Evolutionary conservation across 1,140 invertebrate genomes (phyloP), one percentile per base, ranked within the genome.

Genomic region (Diorhabda elongata): DNA sequence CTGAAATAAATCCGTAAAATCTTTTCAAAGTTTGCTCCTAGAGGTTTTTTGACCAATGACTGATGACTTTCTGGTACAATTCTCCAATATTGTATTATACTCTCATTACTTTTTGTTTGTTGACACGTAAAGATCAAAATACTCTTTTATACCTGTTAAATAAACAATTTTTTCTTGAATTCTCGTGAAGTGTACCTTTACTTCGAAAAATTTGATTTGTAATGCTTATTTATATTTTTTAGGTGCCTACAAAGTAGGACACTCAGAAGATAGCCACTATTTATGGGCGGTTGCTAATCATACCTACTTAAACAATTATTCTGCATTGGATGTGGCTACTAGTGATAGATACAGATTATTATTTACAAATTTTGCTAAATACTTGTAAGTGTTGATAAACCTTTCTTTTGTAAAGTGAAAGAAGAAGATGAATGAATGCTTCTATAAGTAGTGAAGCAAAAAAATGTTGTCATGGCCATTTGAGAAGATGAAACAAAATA

Each of bases 331-430:
- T 67, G 58, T 67, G 0, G 42, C 26, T 42, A 56, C 67, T 11
- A 67, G 68, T 26, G 68, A 75, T 8, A 81, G 84, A 60, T 84
- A 87, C 81, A 81, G 86, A 2, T 83, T 82, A 71, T 79, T 88
- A 80, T 88, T 86, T 86, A 85, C 85, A 3, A 87, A 88, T 75
- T 88, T 88, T 75, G 87, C 86, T 42, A 88, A 88, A 82, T 87
- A 84, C 66, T 85, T 87, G 87, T 88, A 77, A 80, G 79, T 52
- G n/a, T 52, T 52, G n/a, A 52, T 8, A 52, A 26, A 26, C 26
- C 26, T 26, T 26, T 26, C 26, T 26, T 26, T 26, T 26, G 26
- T 26, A 26, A 26, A 26, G 26, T 26, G 26, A 26, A 26, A 26
- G 26, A 26, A 26, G 26, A 1, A 26, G 26, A 26, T 26, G 26